These are phyloP conservation scores for Gulo gulo DNA, from an alignment of 2,113 vertebrate species.

Conservation along the genomic window DNA sequence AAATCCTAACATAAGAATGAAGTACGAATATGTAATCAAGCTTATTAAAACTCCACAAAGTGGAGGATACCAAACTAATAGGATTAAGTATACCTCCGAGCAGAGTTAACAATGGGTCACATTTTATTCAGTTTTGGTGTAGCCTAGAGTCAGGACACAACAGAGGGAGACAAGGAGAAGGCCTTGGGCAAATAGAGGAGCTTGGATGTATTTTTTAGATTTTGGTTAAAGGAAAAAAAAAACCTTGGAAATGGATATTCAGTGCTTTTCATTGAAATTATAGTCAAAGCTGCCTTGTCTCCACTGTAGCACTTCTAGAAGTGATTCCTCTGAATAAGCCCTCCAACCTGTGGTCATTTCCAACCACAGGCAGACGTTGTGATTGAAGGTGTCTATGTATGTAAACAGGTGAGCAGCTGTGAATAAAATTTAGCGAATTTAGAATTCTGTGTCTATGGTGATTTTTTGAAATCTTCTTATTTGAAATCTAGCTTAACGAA, in stretches of 20 bases:
- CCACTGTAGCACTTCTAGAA: neutral
- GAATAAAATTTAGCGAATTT: neutral
- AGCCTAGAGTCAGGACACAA: neutral
- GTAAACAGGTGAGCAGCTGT: neutral
- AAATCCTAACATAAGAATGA: neutral
- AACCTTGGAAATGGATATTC: neutral
- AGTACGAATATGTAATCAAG: neutral
- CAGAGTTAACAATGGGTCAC: neutral
- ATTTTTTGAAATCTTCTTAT: conserved; percentile 1
- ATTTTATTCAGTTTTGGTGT: neutral
- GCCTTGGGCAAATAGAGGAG: neutral
- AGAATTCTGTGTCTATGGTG: neutral
- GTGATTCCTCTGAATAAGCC: neutral
- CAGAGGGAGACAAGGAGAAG: neutral
- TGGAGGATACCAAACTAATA: neutral
- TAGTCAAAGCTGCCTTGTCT: neutral
- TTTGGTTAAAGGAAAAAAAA: neutral
- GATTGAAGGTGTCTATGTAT: neutral
- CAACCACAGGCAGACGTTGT: neutral
- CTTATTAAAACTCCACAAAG: neutral
- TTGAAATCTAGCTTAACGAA: conserved; percentile 45
- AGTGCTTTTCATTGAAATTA: neutral
- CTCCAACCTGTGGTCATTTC: neutral
- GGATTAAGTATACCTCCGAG: neutral
- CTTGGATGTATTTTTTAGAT: neutral